phyloP scores from a whole-genome alignment of 2,797 vertebrate genomes.

The Gambusia yucatana region DNA sequence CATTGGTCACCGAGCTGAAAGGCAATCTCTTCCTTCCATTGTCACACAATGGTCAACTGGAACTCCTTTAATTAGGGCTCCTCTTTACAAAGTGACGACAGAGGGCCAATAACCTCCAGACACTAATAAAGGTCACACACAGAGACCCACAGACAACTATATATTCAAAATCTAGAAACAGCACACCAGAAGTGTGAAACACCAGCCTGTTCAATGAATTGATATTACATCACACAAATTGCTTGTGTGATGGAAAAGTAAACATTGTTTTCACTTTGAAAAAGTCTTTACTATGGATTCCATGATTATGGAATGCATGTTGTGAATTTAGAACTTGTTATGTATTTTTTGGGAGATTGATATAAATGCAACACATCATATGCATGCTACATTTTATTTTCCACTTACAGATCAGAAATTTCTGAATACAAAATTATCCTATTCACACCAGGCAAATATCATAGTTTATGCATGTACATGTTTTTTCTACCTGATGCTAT shows the following conservation, averaged over 20 bases:
- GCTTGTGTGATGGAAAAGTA: not conserved
- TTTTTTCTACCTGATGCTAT: not conserved
- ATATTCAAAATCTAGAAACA: constrained; percentile 27
- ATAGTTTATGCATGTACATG: not conserved
- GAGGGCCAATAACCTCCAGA: constrained; percentile 72
- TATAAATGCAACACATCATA: not conserved
- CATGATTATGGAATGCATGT: not conserved
- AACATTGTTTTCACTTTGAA: not conserved
- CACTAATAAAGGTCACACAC: constrained; percentile 75
- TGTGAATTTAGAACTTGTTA: not conserved
- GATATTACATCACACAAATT: constrained; percentile 25
- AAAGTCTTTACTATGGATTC: not conserved
- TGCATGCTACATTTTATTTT: not conserved
- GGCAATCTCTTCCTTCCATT: constrained; percentile 78
- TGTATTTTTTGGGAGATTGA: not conserved
- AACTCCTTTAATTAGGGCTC: constrained; percentile 82
- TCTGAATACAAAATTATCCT: not conserved
- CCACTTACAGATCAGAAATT: not conserved
- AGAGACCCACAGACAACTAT: constrained; percentile 43
- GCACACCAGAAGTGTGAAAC: constrained; percentile 21
- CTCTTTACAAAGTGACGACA: constrained; percentile 74
- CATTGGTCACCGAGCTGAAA: constrained; percentile 74
- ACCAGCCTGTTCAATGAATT: constrained; percentile 34
- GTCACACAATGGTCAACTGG: constrained; percentile 73
- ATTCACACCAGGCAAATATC: not conserved